These are phyloP conservation scores for Diarsia brunnea DNA, from an alignment of 2,888 invertebrate species.

Conservation along the genomic window DNA sequence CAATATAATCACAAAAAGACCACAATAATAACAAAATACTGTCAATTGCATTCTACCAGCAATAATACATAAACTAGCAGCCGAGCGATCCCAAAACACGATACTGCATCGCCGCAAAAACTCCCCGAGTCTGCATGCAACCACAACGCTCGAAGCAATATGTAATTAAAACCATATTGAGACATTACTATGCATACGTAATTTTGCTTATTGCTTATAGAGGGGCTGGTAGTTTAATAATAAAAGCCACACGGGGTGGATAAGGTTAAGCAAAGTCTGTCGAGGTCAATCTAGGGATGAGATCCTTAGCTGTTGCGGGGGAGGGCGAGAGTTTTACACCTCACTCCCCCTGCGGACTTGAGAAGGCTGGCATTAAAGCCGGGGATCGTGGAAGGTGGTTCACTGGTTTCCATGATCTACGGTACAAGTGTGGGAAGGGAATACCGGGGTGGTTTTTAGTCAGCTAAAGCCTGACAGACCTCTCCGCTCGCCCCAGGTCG, in stretches of 20 bases:
- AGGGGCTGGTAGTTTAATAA: not conserved
- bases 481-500: too few species aligned
- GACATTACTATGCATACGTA: constrained; percentile 24
- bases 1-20: not conserved
- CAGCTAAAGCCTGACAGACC: too few species aligned
- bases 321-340: too few species aligned
- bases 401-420: too few species aligned
- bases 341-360: too few species aligned
- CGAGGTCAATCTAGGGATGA: not conserved
- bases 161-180: constrained; percentile 39
- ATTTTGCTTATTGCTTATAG: not conserved
- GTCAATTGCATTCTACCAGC: too few species aligned
- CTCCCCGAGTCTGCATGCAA: constrained; percentile 13
- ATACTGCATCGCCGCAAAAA: constrained; percentile 33
- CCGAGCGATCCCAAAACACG: not conserved
- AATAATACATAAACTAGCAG: not conserved
- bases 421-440: too few species aligned
- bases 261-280: not conserved
- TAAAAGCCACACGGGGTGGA: not conserved
- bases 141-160: not conserved
- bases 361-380: too few species aligned
- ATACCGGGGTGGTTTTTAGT: too few species aligned
- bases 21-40: not conserved
- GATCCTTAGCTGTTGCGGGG: too few species aligned
- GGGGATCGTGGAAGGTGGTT: too few species aligned